Evolutionary conservation across 92 coral and sea anemone species (phyloP).

Genomic region (Ricordea florida): DNA sequence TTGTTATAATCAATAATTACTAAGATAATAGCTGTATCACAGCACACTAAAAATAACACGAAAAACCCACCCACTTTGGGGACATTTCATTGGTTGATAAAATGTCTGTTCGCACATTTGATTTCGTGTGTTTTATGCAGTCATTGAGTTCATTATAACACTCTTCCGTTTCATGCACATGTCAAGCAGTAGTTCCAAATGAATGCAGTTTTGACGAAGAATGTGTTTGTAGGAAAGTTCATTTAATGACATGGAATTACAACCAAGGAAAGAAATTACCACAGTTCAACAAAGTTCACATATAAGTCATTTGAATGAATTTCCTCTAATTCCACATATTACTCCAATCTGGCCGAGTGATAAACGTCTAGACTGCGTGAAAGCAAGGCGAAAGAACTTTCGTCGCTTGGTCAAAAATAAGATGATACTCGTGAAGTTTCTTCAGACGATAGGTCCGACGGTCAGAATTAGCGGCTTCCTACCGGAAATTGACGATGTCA

Average conservation of each 20-base stretch:
- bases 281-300: background rate
- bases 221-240: no score
- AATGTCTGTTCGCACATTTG: background rate
- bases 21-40: background rate
- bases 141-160: no score
- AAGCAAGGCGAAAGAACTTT: background rate
- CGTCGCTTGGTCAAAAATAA: conserved; percentile 39
- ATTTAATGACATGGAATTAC: background rate
- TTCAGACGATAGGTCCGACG: conserved; percentile 14
- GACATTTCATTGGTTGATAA: background rate
- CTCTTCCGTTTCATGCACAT: no score
- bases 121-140: no score
- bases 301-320: no score
- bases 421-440: conserved; percentile 37
- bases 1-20: background rate
- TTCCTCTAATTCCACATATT: conserved; percentile 35
- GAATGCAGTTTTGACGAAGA: no score
- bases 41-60: background rate
- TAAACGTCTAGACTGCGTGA: conserved; percentile 1
- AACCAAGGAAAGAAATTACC: background rate
- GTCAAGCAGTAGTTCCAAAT: no score
- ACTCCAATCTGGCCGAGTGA: conserved; percentile 63
- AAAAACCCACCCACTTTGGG: background rate
- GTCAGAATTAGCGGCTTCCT: conserved; percentile 1
- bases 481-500: background rate